phyloP scores from a whole-genome alignment of 2,113 vertebrate genomes.

The Lasiurus borealis region DNA sequence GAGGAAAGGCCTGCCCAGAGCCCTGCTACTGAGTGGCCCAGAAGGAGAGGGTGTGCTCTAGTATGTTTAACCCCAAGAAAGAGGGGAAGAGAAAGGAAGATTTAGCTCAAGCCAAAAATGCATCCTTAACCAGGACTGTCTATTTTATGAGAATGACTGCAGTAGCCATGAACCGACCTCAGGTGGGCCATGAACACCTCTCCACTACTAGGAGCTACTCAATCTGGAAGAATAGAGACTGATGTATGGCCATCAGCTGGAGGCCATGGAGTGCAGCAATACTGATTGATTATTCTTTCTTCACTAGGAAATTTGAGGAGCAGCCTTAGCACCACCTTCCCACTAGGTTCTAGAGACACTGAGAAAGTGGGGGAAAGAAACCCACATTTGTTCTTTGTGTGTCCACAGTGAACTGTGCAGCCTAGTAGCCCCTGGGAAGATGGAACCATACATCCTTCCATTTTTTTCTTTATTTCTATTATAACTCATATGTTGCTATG shows the following conservation, averaged over 20 bases:
- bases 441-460: neutral
- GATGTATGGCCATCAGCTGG: accelerated
- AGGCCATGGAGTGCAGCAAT: accelerated
- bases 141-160: too few relatives aligned
- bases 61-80: neutral
- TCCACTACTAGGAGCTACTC: accelerated
- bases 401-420: neutral
- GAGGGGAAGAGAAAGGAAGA: too few relatives aligned
- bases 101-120: neutral
- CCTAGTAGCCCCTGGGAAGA: neutral
- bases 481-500: accelerated
- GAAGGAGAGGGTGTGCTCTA: accelerated
- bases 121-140: neutral
- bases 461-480: neutral
- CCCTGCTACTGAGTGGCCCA: too few relatives aligned
- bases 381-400: neutral
- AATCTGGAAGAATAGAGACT: neutral
- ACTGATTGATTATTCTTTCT: neutral
- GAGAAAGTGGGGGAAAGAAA: neutral
- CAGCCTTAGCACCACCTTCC: neutral
- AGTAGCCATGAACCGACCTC: neutral
- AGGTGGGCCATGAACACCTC: neutral
- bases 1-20: too few relatives aligned
- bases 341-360: too few relatives aligned
- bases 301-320: neutral